A percentile compares a stretch with the other conserved stretches of the same genome.
phyloP scores from a whole-genome alignment of 1,140 invertebrate species.

The Augochlora pura region DNA sequence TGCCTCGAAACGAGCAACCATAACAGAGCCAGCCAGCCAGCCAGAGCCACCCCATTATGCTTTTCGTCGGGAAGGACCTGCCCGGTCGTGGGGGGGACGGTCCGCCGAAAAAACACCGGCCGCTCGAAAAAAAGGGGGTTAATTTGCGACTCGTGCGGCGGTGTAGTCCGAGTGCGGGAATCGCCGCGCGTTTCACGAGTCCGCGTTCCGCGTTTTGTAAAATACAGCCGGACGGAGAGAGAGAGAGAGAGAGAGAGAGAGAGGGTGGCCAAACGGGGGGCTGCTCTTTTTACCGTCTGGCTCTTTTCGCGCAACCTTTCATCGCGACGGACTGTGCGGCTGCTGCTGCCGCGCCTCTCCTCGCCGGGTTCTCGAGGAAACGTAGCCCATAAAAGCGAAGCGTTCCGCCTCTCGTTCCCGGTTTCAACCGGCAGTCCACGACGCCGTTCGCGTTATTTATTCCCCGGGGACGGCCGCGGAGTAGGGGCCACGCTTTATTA shows the following conservation, averaged over 20 bases:
- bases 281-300: constrained; percentile 17
- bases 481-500: constrained; percentile 30
- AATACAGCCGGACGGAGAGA: background rate
- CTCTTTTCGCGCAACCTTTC: constrained; percentile 37
- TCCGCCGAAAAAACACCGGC: constrained; percentile 10
- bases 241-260: fast-evolving
- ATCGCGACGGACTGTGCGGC: background rate
- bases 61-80: constrained; percentile 19
- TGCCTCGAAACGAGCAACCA: constrained; percentile 43
- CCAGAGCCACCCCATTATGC: constrained; percentile 22
- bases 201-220: constrained; percentile 1
- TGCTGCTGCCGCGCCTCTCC: too few relatives aligned
- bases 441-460: constrained; percentile 23
- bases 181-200: background rate
- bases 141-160: constrained; percentile 15
- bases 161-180: background rate
- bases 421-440: background rate
- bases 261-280: too few relatives aligned
- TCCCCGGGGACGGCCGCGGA: constrained; percentile 18
- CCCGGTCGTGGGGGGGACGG: background rate
- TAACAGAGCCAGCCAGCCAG: too few relatives aligned
- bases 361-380: background rate
- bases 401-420: background rate
- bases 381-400: constrained; percentile 25
- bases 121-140: constrained; percentile 15